A percentile compares a stretch with the other conserved stretches of the same genome.
These are phyloP conservation scores for Drosophila quasianomalipes DNA, from an alignment of 2,888 invertebrate genomes.

Conservation along the genomic window DNA sequence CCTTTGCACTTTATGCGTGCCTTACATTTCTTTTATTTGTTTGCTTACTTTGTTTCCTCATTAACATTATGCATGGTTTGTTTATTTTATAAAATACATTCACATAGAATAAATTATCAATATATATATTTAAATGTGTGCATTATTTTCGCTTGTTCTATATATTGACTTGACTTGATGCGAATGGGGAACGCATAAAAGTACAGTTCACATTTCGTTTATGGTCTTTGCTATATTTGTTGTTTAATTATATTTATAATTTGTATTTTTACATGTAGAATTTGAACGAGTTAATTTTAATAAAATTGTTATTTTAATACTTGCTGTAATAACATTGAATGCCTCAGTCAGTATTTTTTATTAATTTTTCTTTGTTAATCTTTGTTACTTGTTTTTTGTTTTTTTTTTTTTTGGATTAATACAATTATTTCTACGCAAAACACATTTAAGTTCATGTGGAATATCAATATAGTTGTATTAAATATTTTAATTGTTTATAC, in stretches of 20 bases:
- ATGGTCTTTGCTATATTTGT: slow-evolving; percentile 38
- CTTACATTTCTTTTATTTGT: slow-evolving; percentile 48
- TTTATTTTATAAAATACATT: slow-evolving; percentile 38
- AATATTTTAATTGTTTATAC: slow-evolving; percentile 24
- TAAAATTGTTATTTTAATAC: slow-evolving; percentile 55
- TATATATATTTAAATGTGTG: slow-evolving; percentile 5
- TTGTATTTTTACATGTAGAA: slow-evolving; percentile 44
- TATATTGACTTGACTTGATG: slow-evolving; percentile 49
- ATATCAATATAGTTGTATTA: slow-evolving; percentile 20
- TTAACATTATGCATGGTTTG: slow-evolving; percentile 47
- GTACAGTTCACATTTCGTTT: slow-evolving; percentile 51
- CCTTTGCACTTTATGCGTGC: slow-evolving; percentile 65
- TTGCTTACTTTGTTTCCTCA: slow-evolving; percentile 43
- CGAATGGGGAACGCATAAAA: slow-evolving; percentile 24
- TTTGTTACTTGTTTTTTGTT: slow-evolving; percentile 5
- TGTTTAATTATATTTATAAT: slow-evolving; percentile 19
- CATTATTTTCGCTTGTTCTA: not conserved
- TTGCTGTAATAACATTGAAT: slow-evolving; percentile 75
- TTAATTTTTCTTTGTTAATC: slow-evolving; percentile 13
- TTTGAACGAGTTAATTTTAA: slow-evolving; percentile 51
- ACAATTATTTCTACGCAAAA: slow-evolving; percentile 54
- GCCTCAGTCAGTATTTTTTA: slow-evolving; percentile 81
- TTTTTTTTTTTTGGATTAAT: slow-evolving; percentile 12
- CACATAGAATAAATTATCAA: slow-evolving; percentile 34
- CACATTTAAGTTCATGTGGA: slow-evolving; percentile 44